phyloP scores from a whole-genome alignment of 92 coral and sea anemone species.

The Metridium senile region DNA sequence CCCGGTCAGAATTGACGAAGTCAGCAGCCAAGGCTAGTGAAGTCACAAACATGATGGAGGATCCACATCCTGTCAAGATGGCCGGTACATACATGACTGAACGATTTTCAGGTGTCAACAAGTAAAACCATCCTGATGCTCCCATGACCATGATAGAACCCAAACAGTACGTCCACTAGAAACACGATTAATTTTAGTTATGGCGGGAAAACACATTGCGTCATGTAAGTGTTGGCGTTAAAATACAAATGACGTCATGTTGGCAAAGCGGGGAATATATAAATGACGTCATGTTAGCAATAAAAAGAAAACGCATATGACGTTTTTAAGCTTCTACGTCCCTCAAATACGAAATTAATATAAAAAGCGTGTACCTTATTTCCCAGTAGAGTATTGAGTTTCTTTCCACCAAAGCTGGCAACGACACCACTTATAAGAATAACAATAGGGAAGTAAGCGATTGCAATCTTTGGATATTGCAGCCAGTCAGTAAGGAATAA shows the following conservation, averaged over 20 bases:
- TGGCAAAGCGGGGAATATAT: neutral
- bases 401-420: constrained; percentile 70
- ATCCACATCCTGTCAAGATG: constrained; percentile 73
- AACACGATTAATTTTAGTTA: neutral
- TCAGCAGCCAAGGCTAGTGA: constrained; percentile 76
- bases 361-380: too few relatives aligned
- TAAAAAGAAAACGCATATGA: neutral
- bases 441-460: constrained; percentile 79
- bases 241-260: neutral
- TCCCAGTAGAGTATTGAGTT: constrained; percentile 65
- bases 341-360: too few relatives aligned
- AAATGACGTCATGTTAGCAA: neutral
- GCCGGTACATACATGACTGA: constrained; percentile 62
- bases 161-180: constrained; percentile 72
- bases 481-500: constrained; percentile 68
- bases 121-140: constrained; percentile 66
- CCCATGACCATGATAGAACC: constrained; percentile 56
- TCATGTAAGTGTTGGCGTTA: neutral
- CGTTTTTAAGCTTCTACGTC: neutral
- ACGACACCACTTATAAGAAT: constrained; percentile 74
- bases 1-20: constrained; percentile 53
- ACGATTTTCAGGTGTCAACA: constrained; percentile 41
- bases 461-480: constrained; percentile 62
- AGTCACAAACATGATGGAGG: constrained; percentile 78
- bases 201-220: neutral